Base-by-base conservation (phyloP, 2,797 vertebrate genomes). In the Sarcoramphus papa region DNA sequence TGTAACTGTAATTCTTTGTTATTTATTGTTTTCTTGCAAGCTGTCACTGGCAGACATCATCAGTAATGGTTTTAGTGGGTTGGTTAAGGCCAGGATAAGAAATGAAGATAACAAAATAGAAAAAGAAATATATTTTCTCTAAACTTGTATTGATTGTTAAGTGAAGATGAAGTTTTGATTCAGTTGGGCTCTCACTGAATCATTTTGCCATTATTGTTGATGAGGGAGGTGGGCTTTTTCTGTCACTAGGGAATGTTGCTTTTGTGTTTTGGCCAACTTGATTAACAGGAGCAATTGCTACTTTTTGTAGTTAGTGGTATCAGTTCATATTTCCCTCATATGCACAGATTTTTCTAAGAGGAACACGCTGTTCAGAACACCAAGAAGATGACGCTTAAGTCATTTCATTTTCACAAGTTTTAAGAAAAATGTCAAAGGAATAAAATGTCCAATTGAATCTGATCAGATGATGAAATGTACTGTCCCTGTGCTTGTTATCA, bases 311-410 rank as follows among this genome's bases (percentile, higher is more conserved):
- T 81, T 60, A 31, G 48, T 81, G 17, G 15, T 50, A 64, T 54
- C 6, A 4, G 54, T 57, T 95, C 10, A 0, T 74, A 14, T 72
- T 96, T 77, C 81, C 43, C 40, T 92, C 33, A 4, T 81, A n/a
- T 19, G 54, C 63, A 69, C 80, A 79, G 65, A 62, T 74, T 72
- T 85, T 92, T 45, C 25, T 16, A 11, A 68, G 60, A 41, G 59
- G 92, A 97, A 90, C 86, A 80, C n/a, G 2, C 33, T 95, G 85
- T 96, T 92, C 94, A 33, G 89, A 95, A 88, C 68, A 62, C 60
- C 33, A 59, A 30, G 83, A 70, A 28, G 60, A 57, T 77, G 70
- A 30, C 72, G 73, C 59, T 88, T 18, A 81, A 59, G 27, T 70
- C 33, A 6, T 76, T 92, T 92, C 33, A 27, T 84, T 94, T 95